phyloP scores from a whole-genome alignment of 2,797 vertebrate species.

The Malacoraja senta region DNA sequence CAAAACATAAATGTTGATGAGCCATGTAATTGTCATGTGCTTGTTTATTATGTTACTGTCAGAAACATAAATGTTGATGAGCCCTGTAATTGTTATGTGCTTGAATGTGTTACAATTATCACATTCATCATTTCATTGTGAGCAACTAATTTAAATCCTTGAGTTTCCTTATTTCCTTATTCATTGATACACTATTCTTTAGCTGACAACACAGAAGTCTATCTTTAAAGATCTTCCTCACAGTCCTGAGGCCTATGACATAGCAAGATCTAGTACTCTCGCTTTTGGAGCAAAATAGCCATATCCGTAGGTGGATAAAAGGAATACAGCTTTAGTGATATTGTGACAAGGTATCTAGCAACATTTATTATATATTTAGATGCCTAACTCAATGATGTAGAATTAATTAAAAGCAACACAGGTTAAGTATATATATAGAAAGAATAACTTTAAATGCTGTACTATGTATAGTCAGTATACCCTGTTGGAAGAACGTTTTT shows the following conservation, averaged over 20 bases:
- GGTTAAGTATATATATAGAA: neutral
- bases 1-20: neutral
- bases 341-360: neutral
- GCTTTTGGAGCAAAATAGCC: neutral
- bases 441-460: neutral
- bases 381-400: neutral
- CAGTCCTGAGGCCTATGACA: neutral
- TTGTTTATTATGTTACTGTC: neutral
- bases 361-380: neutral
- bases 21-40: neutral
- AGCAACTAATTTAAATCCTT: neutral
- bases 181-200: neutral
- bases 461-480: too few species aligned
- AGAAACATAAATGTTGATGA: too few species aligned
- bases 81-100: too few species aligned
- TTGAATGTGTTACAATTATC: neutral
- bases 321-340: neutral
- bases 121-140: neutral
- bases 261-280: neutral
- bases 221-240: neutral
- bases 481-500: too few species aligned
- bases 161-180: neutral
- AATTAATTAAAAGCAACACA: neutral
- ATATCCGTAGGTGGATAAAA: neutral
- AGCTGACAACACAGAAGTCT: neutral